These are phyloP conservation scores for Hyles vespertilio DNA, from an alignment of 1,140 invertebrate species.

Conservation along the genomic window DNA sequence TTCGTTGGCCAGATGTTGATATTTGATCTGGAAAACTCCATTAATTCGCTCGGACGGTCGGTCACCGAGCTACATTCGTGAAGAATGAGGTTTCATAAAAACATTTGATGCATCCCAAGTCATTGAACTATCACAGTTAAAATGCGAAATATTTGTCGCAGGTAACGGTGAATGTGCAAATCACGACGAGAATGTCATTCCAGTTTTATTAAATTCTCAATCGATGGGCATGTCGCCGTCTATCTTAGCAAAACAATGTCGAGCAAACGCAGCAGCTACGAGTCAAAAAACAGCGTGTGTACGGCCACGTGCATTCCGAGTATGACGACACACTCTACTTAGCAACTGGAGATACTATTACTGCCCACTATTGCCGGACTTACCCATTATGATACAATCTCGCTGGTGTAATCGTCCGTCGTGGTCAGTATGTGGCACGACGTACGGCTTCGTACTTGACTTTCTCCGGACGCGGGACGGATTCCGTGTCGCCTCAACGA, in stretches of 20 bases:
- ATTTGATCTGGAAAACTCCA: constrained; percentile 29
- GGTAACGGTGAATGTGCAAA: constrained; percentile 16
- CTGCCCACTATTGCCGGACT: constrained; percentile 38
- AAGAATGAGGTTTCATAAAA: too few relatives aligned
- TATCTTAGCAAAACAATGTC: constrained; percentile 14
- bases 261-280: constrained; percentile 23
- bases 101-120: too few relatives aligned
- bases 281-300: constrained; percentile 14
- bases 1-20: constrained; percentile 15
- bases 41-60: constrained; percentile 16
- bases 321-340: constrained; percentile 52
- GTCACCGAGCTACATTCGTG: neutral
- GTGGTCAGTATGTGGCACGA: constrained; percentile 56
- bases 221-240: neutral
- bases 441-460: constrained; percentile 56
- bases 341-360: constrained; percentile 38
- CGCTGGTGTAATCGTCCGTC: constrained; percentile 45
- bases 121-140: neutral
- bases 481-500: constrained; percentile 62
- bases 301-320: constrained; percentile 32
- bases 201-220: neutral
- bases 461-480: constrained; percentile 49
- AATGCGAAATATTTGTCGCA: too few relatives aligned
- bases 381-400: constrained; percentile 63
- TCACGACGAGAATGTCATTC: neutral